Evolutionary conservation across 2,888 invertebrate species (phyloP), one percentile per base, ranked within the genome.

Genomic region (Apamea monoglypha): DNA sequence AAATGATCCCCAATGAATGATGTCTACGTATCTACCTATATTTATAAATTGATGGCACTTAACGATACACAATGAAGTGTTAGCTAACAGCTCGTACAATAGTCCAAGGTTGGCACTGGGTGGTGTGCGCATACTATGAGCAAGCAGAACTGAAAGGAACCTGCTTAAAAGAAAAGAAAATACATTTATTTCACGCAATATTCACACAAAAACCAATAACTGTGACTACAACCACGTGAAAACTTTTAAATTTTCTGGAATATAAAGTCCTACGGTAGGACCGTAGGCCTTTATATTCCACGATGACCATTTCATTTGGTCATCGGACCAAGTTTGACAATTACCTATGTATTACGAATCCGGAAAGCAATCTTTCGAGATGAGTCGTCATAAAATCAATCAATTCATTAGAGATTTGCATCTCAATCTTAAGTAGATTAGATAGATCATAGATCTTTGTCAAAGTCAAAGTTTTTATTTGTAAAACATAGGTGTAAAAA

Each of bases 11-110:
- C 47, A 47, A 47, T 47, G 47, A 47, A 47, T 47, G 47, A 56
- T 32, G 12, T 71, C 71, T 66, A 50, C 72, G n/a, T n/a, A 61
- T 3, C 2, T 32, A 69, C 12, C 25, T 71, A 59, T 25, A 16
- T 61, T 63, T 69, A 21, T 56, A 74, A 81, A 81, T 63, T 80
- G 81, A 74, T 21, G 56, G 68, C 53, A 80, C 68, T 73, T 80
- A 61, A 61, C 50, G 44, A 61, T 44, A 67, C 59, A 74, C 74
- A 74, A 80, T 68, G 53, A 80, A 80, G 80, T 74, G 80, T 61
- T 80, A 56, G 53, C 16, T 44, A 59, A 16, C 59, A 32, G 21
- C n/a, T 36, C 36, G 53, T 64, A 47, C 44, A 64, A 29, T 56
- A 25, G 69, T 59, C n/a, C 66, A 70, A 64, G 63, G n/a, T 53